Evolutionary conservation across 2,113 vertebrate species (phyloP), one percentile per base, ranked within the genome.

Genomic region (Acrocephalus arundinaceus): DNA sequence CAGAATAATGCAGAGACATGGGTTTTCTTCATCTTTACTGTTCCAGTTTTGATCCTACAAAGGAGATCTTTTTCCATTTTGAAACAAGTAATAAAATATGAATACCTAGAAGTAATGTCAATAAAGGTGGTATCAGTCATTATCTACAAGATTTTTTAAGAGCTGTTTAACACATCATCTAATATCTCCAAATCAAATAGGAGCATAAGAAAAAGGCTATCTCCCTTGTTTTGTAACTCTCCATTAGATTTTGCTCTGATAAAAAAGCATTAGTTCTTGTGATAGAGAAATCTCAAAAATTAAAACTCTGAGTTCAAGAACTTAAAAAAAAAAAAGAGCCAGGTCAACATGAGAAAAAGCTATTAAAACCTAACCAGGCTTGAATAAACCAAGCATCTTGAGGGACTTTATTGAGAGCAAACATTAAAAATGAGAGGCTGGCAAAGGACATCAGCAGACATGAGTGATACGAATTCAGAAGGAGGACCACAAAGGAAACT

Each of bases 1-100:
- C 30, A 91, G 25, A 79, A 65, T 58, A 87, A 82, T 35, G 20
- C 30, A 89, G 71, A 87, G 14, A 31, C 7, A 35, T 33, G 7
- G 19, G 6, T 68, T 46, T 62, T 39, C 31, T 83, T 83, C 30
- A 46, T 85, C 22, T 72, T 41, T 91, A 58, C 13, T 67, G 18
- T 59, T 85, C 5, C 22, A 61, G 9, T 55, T 90, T 58, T 87
- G 9, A 73, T n/a, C 91, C 84, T 96, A 96, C 72, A 93, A 90
- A 93, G 85, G 48, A 94, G 23, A 67, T 85, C 12, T 95, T 90
- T 46, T 77, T 94, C 76, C 48, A 71, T 89, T 97, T 96, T 97
- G 94, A 94, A 88, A 70, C 58, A 81, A 85, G 65, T 78, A 96
- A 97, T 94, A 95, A 92, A 82, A 73, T 74, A 77, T n/a, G 6